Base-by-base conservation (phyloP, 1,140 invertebrate genomes). In the Drosophila pseudoobscura region DNA sequence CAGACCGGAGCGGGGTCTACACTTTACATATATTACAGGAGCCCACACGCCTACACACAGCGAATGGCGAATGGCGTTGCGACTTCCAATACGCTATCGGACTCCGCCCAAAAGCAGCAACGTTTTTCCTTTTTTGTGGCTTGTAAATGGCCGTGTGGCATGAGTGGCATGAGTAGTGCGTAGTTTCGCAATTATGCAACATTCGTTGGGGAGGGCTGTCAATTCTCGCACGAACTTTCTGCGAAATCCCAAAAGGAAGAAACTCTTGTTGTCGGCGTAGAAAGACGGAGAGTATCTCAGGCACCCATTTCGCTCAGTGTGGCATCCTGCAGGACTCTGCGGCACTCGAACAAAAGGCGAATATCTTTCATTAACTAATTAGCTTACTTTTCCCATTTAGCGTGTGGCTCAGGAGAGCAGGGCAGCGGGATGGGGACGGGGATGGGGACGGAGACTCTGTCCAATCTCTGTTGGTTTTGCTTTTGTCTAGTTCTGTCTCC, bases 331-430 rank as follows among this genome's bases (percentile, higher is more conserved):
- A 47, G 68, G 71, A 74, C 46, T 35, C n/a, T 74, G 66, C 31
- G 68, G 62, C 47, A 13, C 64, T 58, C 35, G 78, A 79, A 85
- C 80, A 85, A 85, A 39, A 80, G 75, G 78, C 80, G 75, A 87
- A 88, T 87, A 87, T 87, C 83, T 87, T 87, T 87, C 82, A 87
- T 87, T 87, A 87, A 87, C 82, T 87, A 87, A 87, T 87, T 87
- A 88, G 82, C 82, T 87, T 87, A 87, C 82, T 87, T 87, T 87
- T 87, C 76, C 64, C 72, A 70, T 62, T 70, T 62, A 50, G 22
- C 55, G 45, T 43, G 49, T 26, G 56, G 31, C 31, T 52, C 53
- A 41, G 35, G 6, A 35, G 39, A 6, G 20, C 6, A 2, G 52
- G 15, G 7, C 9, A 7, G 20, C 20, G 45, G 22, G n/a, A n/a